These are phyloP conservation scores for Grammomys surdaster DNA, from an alignment of 2,113 vertebrate species.

Conservation along the genomic window DNA sequence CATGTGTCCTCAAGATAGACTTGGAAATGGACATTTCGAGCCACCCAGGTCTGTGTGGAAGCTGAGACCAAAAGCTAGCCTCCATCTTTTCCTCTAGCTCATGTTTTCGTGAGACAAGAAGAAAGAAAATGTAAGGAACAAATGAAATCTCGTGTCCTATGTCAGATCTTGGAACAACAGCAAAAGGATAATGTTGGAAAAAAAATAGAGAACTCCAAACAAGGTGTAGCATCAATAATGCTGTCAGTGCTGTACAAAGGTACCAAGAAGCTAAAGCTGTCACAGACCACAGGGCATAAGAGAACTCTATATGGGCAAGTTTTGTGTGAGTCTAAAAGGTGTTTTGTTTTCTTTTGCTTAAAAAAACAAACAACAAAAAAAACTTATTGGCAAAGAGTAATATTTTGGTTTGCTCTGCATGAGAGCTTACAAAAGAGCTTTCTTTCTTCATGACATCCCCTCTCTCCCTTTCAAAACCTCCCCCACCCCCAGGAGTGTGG, in stretches of 20 bases:
- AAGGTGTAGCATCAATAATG: background rate
- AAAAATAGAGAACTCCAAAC: conserved; percentile 19
- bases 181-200: background rate
- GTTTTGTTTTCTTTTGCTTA: background rate
- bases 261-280: background rate
- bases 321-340: conserved; percentile 11
- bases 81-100: background rate
- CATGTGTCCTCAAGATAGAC: background rate
- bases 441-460: background rate
- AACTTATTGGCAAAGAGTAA: background rate
- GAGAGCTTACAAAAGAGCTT: background rate
- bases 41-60: background rate
- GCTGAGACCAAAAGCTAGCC: background rate
- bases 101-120: background rate
- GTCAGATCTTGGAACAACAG: background rate
- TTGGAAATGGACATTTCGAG: background rate
- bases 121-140: background rate
- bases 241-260: background rate
- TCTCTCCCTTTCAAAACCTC: background rate
- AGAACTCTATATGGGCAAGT: background rate
- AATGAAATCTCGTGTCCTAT: background rate
- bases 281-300: background rate
- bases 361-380: background rate
- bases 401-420: background rate
- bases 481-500: background rate